phyloP scores from a whole-genome alignment of 2,888 invertebrate species.

The Andricus curvator region DNA sequence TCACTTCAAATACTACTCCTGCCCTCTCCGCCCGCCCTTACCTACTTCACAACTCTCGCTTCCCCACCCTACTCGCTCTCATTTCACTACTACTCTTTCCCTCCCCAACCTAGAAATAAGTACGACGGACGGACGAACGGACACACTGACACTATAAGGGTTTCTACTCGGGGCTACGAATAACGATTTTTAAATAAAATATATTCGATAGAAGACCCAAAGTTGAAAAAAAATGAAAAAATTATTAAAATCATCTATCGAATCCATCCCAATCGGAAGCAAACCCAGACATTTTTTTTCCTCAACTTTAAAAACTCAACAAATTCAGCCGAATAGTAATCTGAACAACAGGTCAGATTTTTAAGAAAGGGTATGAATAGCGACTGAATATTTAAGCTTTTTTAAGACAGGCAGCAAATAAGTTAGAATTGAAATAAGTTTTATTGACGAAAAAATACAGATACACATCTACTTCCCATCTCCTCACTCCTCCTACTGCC shows the following conservation, averaged over 20 bases:
- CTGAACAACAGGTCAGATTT: neutral
- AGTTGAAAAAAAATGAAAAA: neutral
- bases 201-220: neutral
- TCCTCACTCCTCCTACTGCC: too few species aligned
- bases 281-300: neutral
- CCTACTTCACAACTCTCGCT: too few species aligned
- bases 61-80: too few species aligned
- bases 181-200: too few species aligned
- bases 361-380: neutral
- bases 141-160: too few species aligned
- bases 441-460: conserved; percentile 45
- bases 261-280: neutral
- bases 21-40: too few species aligned
- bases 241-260: neutral
- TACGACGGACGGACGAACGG: too few species aligned
- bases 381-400: neutral
- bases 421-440: conserved; percentile 41
- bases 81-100: too few species aligned
- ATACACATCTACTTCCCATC: too few species aligned
- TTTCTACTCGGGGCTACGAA: too few species aligned
- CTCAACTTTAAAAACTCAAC: neutral
- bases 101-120: too few species aligned
- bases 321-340: neutral
- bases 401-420: neutral
- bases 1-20: too few species aligned